Evolutionary conservation across 2,113 vertebrate species (phyloP), one percentile per base, ranked within the genome.

Genomic region (Girardinichthys multiradiatus): DNA sequence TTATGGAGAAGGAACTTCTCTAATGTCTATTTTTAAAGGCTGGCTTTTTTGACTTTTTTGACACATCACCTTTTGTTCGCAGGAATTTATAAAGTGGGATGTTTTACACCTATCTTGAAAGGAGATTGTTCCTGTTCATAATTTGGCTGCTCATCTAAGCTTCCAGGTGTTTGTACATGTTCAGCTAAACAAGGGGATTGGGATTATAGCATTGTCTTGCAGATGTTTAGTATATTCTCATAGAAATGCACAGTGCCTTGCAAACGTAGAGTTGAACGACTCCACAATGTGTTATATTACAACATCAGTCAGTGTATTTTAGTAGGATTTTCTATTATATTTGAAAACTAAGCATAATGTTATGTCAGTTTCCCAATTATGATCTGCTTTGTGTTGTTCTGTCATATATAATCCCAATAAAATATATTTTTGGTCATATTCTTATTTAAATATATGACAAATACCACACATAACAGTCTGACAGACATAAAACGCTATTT

Each of bases 1-100:
- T 64, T 19, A 14, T 28, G 59, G 17, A 27, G 61, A 35, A 37
- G 33, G 29, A n/a, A 35, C 60, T 19, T 73, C 51, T 81, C 60
- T 77, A 60, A 26, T 61, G 2, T 59, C 33, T n/a, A 13, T 51
- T 11, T 60, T 74, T 59, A 29, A 51, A 51, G 48, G 21, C 48
- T 54, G 8, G n/a, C 2, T 54, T 54, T 24, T 19, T 17, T 45
- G n/a, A 35, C 35, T 54, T 54, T 24, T 54, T n/a, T 51, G 48
- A 51, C 48, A 24, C 5, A 9, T 17, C 4, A 12, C 4, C 14
- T 51, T 51, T 2, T 51, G 21, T 51, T 51, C 24, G 17, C 42
- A 45, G 17, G 0, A 54, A n/a, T n/a, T 10, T 54, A 21, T 54
- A 54, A 54, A n/a, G 17, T 54, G 9, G 21, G n/a, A 24, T 1